Evolutionary conservation across 2,113 vertebrate genomes (phyloP).

Genomic region (Larimichthys polyactis): DNA sequence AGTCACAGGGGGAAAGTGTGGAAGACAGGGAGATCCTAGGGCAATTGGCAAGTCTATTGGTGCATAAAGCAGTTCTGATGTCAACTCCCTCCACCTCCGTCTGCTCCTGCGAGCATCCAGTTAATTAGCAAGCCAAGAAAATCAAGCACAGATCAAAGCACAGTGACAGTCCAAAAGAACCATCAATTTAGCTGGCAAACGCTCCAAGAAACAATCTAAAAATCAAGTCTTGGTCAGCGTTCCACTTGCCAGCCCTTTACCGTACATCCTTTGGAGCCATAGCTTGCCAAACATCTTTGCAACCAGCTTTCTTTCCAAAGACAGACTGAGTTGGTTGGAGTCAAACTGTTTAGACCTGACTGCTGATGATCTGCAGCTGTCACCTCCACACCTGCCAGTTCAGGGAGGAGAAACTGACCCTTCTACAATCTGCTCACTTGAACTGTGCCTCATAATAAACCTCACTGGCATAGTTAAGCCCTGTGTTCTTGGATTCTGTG

Average conservation of each 20-base stretch:
- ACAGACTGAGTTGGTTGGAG: constrained; percentile 24
- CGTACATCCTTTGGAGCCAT: not conserved
- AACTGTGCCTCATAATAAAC: not conserved
- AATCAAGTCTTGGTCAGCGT: constrained; percentile 33
- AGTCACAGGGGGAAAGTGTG: not conserved
- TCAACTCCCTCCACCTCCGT: constrained; percentile 28
- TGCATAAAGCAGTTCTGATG: constrained; percentile 19
- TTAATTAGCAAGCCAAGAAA: constrained; percentile 46
- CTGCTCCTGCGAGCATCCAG: constrained; percentile 19
- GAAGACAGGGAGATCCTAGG: constrained; percentile 6
- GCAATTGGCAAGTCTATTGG: constrained; percentile 29
- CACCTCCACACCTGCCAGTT: constrained; percentile 14
- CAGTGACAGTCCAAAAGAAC: constrained; percentile 38
- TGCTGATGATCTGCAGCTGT: constrained; percentile 38
- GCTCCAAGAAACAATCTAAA: constrained; percentile 28
- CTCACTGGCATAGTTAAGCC: not conserved
- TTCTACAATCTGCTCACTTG: not conserved
- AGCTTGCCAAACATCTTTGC: constrained; percentile 48
- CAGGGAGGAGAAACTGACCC: not conserved
- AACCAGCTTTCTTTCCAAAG: constrained; percentile 31
- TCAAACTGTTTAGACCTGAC: constrained; percentile 26
- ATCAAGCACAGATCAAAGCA: constrained; percentile 45
- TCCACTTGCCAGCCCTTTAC: constrained; percentile 37
- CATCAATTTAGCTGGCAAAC: constrained; percentile 48
- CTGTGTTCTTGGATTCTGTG: not conserved